Evolutionary conservation across 2,888 invertebrate genomes (phyloP), one percentile per base, ranked within the genome.

Genomic region (Ophonus ardosiacus): DNA sequence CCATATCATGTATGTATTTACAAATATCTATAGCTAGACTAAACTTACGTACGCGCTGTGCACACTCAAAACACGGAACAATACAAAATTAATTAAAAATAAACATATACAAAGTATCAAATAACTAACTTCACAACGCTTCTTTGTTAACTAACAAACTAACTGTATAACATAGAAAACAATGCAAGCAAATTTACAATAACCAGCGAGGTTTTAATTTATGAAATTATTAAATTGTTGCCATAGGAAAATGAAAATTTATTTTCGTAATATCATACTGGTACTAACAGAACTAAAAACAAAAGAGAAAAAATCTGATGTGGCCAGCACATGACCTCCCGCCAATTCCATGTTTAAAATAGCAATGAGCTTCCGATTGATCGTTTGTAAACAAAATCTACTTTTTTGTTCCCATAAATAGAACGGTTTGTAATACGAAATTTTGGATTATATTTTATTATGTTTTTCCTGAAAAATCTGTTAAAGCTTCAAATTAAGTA

Each of bases 81-180:
- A 68, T 8, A 31, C 68, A 0, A 68, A 38, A 68, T 68, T 68
- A 68, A 68, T 68, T 68, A 38, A 68, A 68, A 68, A 38, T 24
- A 68, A 68, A 68, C 68, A 63, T 15, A 43, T 59, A 63, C 63
- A 15, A 68, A 38, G 38, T 68, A 38, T 68, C 68, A 51, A 51
- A 51, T 51, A 51, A 51, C 43, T 51, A 51, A 51, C 43, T 51
- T 8, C 43, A 51, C 6, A 31, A 31, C 43, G 43, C 43, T 51
- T 51, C 43, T 51, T 7, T 51, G 2, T 4, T 51, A 51, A 51
- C 43, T 51, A 51, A 51, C 43, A 10, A 51, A 51, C 43, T 51
- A 51, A 51, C 43, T 15, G 13, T 61, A n/a, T 61, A 17, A 7
- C 18, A 8, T 38, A 68, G n/a, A 7, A 10, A 15, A 38, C 13